Conservation (phyloP, 2,113 vertebrate genomes). For the Camelus dromedarius region DNA sequence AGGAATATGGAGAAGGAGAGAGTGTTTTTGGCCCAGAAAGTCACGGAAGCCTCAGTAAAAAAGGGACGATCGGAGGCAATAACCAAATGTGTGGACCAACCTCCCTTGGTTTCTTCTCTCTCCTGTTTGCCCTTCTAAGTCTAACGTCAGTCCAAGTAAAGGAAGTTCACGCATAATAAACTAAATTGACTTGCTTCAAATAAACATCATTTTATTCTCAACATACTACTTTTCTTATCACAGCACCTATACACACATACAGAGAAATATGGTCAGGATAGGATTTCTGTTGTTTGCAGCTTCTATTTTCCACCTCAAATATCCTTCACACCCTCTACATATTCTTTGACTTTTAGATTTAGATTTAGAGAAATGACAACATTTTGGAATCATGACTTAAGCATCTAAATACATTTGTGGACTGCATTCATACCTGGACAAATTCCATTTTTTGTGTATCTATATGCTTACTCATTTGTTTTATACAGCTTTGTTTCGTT, state of each 20-base stretch:
- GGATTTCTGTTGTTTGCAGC: not conserved
- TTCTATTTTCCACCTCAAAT: not conserved
- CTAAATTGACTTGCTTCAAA: not conserved
- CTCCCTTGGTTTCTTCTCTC: not conserved
- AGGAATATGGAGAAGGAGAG: not conserved
- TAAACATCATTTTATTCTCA: not conserved
- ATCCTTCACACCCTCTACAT: too few species aligned
- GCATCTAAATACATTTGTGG: not conserved
- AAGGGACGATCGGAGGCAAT: not conserved
- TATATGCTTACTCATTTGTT: not conserved
- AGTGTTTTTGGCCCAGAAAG: not conserved
- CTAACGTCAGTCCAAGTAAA: not conserved
- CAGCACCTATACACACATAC: not conserved
- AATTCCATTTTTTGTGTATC: not conserved
- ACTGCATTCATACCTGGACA: not conserved
- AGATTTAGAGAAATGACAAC: not conserved
- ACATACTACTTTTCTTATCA: not conserved
- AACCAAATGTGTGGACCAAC: rapidly evolving
- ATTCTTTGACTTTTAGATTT: not conserved
- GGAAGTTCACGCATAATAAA: not conserved
- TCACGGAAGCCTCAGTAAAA: not conserved
- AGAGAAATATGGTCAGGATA: not conserved
- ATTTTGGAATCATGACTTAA: not conserved
- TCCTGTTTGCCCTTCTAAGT: not conserved
- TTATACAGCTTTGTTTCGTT: not conserved